A percentile compares a stretch with the other conserved stretches of the same genome.
Conservation (phyloP, 2,113 vertebrate genomes). For the Butorides virescens region DNA sequence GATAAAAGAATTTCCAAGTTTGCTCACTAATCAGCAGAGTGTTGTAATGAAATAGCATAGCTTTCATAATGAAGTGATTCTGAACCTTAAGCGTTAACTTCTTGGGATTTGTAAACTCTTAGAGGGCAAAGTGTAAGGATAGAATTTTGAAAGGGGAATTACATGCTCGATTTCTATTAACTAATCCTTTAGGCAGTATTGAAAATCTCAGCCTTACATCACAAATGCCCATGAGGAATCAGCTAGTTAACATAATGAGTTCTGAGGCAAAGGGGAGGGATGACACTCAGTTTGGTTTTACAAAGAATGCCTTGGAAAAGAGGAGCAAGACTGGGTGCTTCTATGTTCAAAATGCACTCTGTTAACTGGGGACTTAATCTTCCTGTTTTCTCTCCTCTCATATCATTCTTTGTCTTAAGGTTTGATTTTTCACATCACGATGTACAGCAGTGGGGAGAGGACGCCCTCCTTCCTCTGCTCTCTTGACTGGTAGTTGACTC, state of each 20-base stretch:
- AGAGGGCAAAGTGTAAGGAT: not conserved
- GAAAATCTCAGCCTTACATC: not conserved
- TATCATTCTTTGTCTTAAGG: not conserved
- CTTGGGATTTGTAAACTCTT: constrained; percentile 22
- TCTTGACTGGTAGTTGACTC: not conserved
- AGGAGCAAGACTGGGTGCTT: not conserved
- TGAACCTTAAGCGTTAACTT: not conserved
- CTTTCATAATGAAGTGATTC: not conserved
- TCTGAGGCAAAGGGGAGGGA: not conserved
- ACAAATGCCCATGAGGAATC: not conserved
- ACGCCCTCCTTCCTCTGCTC: not conserved
- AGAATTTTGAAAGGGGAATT: constrained; percentile 12
- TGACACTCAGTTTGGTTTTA: not conserved
- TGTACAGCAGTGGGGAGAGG: not conserved
- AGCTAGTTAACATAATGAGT: not conserved
- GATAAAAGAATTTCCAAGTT: not conserved
- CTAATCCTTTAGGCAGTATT: not conserved
- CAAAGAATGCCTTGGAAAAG: not conserved
- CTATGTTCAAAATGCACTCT: not conserved
- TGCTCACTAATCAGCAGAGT: not conserved
- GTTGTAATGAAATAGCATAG: not conserved
- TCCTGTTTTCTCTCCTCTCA: not conserved
- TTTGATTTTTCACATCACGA: not conserved
- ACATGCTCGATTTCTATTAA: not conserved
- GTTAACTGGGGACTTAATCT: not conserved